These are phyloP conservation scores for Urophycis tenuis DNA, from an alignment of 2,797 vertebrate genomes.

Conservation along the genomic window DNA sequence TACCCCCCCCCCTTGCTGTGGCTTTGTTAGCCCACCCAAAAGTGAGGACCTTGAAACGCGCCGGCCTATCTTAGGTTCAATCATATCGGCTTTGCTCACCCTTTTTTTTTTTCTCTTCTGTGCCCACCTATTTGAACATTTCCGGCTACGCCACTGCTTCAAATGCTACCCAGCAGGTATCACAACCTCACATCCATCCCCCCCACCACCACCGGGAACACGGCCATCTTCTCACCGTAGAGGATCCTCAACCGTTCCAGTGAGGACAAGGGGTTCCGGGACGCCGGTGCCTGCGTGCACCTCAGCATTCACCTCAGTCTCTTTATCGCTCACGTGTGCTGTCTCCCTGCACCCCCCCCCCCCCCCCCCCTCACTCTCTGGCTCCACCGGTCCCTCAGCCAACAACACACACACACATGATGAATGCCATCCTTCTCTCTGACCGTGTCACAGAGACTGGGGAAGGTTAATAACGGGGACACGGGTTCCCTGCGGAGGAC, in stretches of 20 bases:
- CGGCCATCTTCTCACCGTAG: neutral
- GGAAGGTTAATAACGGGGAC: slow-evolving; percentile 51
- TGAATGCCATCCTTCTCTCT: slow-evolving; percentile 44
- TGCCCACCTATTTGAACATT: no score
- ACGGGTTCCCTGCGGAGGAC: slow-evolving; percentile 35
- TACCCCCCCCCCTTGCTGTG: no score
- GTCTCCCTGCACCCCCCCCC: slow-evolving; percentile 34
- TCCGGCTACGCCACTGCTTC: no score
- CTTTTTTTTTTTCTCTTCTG: no score
- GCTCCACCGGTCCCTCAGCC: slow-evolving; percentile 29
- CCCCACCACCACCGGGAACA: no score
- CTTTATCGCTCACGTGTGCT: slow-evolving; percentile 40
- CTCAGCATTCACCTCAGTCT: slow-evolving; percentile 46
- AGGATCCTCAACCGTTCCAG: neutral
- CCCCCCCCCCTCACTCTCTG: slow-evolving; percentile 32
- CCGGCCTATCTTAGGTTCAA: no score
- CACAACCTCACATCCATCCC: no score
- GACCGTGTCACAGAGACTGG: slow-evolving; percentile 36
- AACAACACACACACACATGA: slow-evolving; percentile 51
- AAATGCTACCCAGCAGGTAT: no score
- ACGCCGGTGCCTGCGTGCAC: slow-evolving; percentile 8
- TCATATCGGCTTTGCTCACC: no score
- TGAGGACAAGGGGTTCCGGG: neutral
- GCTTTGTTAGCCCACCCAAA: no score
- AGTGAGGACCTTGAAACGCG: no score